Percentiles rank a stretch among this genome's conserved stretches.
These are phyloP conservation scores for Sarcophaga rosellei DNA, from an alignment of 2,888 invertebrate species.

Conservation along the genomic window DNA sequence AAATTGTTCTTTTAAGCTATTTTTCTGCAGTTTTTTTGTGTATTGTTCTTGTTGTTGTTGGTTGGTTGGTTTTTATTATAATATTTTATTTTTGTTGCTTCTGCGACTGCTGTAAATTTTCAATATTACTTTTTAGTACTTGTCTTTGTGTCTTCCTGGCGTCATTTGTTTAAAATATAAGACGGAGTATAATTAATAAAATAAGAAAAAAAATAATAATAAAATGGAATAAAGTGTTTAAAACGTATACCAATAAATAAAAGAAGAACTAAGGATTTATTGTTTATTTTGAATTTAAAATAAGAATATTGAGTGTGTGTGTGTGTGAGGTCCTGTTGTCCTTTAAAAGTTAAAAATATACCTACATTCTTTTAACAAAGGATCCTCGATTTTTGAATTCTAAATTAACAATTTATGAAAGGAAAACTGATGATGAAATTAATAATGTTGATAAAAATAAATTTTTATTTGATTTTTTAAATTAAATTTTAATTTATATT, in stretches of 20 bases:
- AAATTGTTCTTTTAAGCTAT: slow-evolving; percentile 72
- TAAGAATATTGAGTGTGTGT: background rate
- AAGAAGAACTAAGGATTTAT: background rate
- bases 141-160: slow-evolving; percentile 68
- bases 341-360: no score
- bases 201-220: background rate
- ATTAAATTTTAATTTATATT: no score
- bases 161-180: slow-evolving; percentile 67
- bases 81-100: slow-evolving; percentile 56
- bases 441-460: no score
- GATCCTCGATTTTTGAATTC: no score
- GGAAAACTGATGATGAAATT: no score
- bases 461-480: no score
- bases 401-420: no score
- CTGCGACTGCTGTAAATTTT: slow-evolving; percentile 59
- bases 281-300: background rate
- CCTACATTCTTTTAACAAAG: no score
- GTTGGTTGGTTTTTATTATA: slow-evolving; percentile 56
- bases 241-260: background rate
- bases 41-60: slow-evolving; percentile 11
- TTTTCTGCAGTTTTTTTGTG: slow-evolving; percentile 55
- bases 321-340: no score
- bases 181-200: slow-evolving; percentile 58
- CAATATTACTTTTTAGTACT: slow-evolving; percentile 66
- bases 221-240: background rate